Conservation (phyloP, 2,113 vertebrate genomes). For the Lophotis ruficrista region DNA sequence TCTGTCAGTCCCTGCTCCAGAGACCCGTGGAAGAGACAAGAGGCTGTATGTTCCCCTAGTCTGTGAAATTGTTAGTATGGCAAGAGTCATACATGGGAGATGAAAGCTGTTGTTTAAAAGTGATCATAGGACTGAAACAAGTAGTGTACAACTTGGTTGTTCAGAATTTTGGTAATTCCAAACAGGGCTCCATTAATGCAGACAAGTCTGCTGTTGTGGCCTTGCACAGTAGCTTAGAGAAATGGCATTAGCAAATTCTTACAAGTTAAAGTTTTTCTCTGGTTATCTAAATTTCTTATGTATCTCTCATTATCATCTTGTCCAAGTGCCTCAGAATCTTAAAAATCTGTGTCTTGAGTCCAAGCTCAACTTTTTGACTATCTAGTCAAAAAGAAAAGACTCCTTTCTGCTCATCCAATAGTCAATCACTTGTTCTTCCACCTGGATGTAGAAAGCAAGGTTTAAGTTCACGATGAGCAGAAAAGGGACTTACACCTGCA, state of each 20-base stretch:
- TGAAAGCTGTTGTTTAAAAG: background rate
- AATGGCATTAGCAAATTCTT: background rate
- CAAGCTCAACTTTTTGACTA: background rate
- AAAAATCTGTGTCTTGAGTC: background rate
- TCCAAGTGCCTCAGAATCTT: background rate
- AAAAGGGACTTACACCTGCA: background rate
- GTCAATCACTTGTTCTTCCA: background rate
- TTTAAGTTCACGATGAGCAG: background rate
- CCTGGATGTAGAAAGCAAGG: background rate
- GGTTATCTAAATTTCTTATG: background rate
- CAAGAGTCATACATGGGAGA: background rate
- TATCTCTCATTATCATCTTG: background rate
- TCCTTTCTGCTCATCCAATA: background rate
- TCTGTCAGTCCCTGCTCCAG: background rate
- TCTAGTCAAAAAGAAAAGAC: background rate
- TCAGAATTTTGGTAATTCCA: background rate
- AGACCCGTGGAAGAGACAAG: background rate
- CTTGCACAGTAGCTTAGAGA: background rate
- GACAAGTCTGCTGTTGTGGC: background rate
- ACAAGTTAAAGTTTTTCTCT: background rate
- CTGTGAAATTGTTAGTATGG: background rate
- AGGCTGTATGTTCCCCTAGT: background rate
- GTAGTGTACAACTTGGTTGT: background rate
- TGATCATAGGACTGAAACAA: background rate
- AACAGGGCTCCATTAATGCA: background rate